phyloP scores from a whole-genome alignment of 2,888 invertebrate species.

The Leucophenga maculata region DNA sequence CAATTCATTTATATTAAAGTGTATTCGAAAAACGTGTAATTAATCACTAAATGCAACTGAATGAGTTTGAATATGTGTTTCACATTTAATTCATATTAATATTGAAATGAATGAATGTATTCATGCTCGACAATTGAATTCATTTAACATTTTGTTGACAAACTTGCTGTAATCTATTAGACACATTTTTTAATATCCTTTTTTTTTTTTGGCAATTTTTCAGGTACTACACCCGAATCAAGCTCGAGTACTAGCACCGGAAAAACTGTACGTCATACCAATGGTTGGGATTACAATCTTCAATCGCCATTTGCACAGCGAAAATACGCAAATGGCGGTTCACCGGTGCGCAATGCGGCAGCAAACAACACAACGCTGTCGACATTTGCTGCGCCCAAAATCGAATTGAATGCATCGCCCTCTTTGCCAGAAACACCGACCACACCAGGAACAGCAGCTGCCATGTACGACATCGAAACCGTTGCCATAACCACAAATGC shows the following conservation, averaged over 20 bases:
- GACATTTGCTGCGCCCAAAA: conserved; percentile 63
- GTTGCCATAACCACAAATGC: conserved; percentile 65
- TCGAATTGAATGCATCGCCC: conserved; percentile 44
- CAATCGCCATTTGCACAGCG: conserved; percentile 67
- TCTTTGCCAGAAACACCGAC: neutral
- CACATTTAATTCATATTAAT: too few relatives aligned
- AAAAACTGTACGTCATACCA: conserved; percentile 66
- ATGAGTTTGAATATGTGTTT: too few relatives aligned
- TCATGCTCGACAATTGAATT: too few relatives aligned
- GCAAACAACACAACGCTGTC: conserved; percentile 47
- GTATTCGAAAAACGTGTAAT: too few relatives aligned
- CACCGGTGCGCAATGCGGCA: conserved; percentile 51
- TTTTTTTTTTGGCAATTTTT: too few relatives aligned
- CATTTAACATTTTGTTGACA: too few relatives aligned
- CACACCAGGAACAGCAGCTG: conserved; percentile 6
- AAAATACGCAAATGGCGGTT: conserved; percentile 54
- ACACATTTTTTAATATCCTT: too few relatives aligned
- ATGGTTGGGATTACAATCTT: conserved; percentile 71
- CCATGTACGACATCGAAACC: conserved; percentile 51
- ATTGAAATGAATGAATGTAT: too few relatives aligned
- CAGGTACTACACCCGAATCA: conserved; percentile 59
- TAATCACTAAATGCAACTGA: too few relatives aligned
- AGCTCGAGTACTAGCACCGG: conserved; percentile 64
- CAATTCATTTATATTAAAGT: too few relatives aligned
- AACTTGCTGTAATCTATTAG: too few relatives aligned